phyloP scores from a whole-genome alignment of 1,140 invertebrate species.

The Octopus sinensis region DNA sequence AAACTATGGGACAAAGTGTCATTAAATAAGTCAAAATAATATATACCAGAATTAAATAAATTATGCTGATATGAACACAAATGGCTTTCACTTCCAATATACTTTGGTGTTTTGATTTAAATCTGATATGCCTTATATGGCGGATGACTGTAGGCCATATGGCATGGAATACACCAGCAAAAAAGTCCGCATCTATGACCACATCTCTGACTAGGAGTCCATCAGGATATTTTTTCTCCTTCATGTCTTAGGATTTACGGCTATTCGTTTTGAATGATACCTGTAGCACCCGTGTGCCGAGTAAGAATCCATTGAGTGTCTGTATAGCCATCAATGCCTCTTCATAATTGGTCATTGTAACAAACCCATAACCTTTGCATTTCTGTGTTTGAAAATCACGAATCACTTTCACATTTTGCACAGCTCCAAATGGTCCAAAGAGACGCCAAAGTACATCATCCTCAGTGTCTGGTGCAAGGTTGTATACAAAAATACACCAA shows the following conservation, averaged over 20 bases:
- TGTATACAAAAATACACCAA: constrained; percentile 99
- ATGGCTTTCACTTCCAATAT: constrained; percentile 11
- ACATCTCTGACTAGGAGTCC: constrained; percentile 14
- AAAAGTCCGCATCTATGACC: constrained; percentile 13
- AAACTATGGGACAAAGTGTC: constrained; percentile 4
- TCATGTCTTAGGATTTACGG: constrained; percentile 49
- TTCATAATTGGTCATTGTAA: constrained; percentile 99
- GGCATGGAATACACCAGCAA: constrained; percentile 15
- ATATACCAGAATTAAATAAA: constrained; percentile 17
- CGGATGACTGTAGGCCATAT: constrained; percentile 6
- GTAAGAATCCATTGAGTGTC: constrained; percentile 93
- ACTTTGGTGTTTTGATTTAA: constrained; percentile 13
- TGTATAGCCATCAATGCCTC: constrained; percentile 96
- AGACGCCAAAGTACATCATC: constrained; percentile 98
- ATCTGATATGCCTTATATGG: constrained; percentile 12
- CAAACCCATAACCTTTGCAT: constrained; percentile 99
- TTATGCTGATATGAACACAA: constrained; percentile 18
- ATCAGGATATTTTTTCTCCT: constrained; percentile 8
- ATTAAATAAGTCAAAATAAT: constrained; percentile 18
- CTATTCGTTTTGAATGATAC: constrained; percentile 80
- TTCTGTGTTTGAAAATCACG: constrained; percentile 96
- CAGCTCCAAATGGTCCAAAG: constrained; percentile 97
- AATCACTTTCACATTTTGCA: constrained; percentile 94
- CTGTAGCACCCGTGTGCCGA: constrained; percentile 95
- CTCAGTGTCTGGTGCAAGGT: constrained; percentile 95